phyloP scores from a whole-genome alignment of 2,113 vertebrate genomes.

The Circaetus cinerascens region DNA sequence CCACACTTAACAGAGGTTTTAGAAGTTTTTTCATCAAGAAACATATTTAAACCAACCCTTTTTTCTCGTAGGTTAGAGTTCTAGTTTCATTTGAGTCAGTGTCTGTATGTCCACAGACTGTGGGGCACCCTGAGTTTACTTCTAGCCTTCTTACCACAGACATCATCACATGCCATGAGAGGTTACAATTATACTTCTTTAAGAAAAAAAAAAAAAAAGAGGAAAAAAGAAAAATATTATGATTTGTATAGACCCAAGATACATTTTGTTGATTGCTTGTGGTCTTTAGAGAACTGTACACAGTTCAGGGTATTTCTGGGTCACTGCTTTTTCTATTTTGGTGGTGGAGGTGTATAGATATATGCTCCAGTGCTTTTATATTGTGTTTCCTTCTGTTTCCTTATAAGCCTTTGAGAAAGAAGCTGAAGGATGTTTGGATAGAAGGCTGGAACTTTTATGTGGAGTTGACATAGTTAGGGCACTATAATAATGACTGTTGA shows the following conservation, averaged over 20 bases:
- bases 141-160: neutral
- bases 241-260: neutral
- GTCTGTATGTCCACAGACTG: neutral
- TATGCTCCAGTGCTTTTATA: constrained; percentile 35
- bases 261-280: neutral
- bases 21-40: neutral
- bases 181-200: neutral
- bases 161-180: neutral
- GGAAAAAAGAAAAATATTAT: neutral
- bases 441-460: neutral
- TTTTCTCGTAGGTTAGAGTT: neutral
- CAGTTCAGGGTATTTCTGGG: constrained; percentile 19
- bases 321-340: constrained; percentile 25
- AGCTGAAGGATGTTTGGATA: neutral
- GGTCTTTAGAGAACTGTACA: neutral
- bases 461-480: neutral
- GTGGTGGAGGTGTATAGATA: neutral
- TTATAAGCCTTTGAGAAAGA: neutral
- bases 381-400: constrained; percentile 32
- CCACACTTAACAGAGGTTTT: neutral
- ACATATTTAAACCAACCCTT: neutral
- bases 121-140: neutral
- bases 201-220: neutral
- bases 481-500: neutral
- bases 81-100: neutral